phyloP scores from a whole-genome alignment of 2,113 vertebrate genomes.

The Barbus barbus region DNA sequence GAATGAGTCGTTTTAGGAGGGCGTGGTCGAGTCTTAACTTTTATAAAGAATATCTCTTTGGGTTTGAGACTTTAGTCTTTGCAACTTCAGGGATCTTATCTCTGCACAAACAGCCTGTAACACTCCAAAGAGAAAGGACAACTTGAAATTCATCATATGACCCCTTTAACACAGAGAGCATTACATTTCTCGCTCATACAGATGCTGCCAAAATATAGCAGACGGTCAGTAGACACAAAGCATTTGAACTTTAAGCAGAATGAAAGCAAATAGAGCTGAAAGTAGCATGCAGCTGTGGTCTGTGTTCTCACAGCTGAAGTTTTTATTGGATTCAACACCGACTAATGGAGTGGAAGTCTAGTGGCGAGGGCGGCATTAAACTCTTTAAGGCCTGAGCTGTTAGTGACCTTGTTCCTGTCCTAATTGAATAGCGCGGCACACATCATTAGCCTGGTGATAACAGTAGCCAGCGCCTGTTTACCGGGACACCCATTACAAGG shows the following conservation, averaged over 20 bases:
- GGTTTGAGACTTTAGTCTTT: too few relatives aligned
- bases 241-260: slow-evolving; percentile 5
- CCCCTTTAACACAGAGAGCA: too few relatives aligned
- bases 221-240: neutral
- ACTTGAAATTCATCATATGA: too few relatives aligned
- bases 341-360: slow-evolving; percentile 12
- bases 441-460: slow-evolving; percentile 60
- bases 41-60: too few relatives aligned
- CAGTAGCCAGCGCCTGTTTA: slow-evolving; percentile 53
- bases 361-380: slow-evolving; percentile 27
- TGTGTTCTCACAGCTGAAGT: slow-evolving; percentile 14
- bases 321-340: slow-evolving; percentile 35
- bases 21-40: too few relatives aligned
- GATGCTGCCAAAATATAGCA: neutral
- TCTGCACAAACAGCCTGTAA: too few relatives aligned
- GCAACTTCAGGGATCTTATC: too few relatives aligned
- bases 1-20: too few relatives aligned
- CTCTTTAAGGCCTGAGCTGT: slow-evolving; percentile 49
- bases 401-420: slow-evolving; percentile 52
- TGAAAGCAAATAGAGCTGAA: neutral
- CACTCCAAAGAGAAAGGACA: too few relatives aligned
- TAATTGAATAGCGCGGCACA: slow-evolving; percentile 56
- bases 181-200: neutral
- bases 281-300: slow-evolving; percentile 1
- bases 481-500: slow-evolving; percentile 43